These are phyloP conservation scores for Lepetodrilus schrolli DNA, from an alignment of 2,888 invertebrate species.

Conservation along the genomic window DNA sequence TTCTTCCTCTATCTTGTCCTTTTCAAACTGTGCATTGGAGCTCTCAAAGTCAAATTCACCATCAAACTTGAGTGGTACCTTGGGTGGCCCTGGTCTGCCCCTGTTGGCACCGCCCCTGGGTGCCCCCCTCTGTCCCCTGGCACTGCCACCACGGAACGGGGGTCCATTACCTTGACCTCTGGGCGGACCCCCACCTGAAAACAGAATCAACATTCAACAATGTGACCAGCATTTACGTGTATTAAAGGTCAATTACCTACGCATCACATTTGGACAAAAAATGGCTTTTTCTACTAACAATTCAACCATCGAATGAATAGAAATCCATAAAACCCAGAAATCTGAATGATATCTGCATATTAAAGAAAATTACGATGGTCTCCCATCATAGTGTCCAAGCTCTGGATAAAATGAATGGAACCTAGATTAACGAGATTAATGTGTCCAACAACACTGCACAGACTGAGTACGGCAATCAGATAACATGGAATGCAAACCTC, in stretches of 20 bases:
- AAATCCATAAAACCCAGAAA: too few relatives aligned
- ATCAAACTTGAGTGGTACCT: constrained; percentile 86
- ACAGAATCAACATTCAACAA: too few relatives aligned
- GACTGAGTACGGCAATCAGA: background rate
- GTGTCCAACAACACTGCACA: background rate
- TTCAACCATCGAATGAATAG: too few relatives aligned
- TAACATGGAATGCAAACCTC: background rate
- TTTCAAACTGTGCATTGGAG: constrained; percentile 96
- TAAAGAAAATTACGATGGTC: too few relatives aligned
- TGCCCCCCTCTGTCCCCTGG: constrained; percentile 50
- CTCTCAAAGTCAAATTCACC: constrained; percentile 99
- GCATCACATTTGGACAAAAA: too few relatives aligned
- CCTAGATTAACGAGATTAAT: background rate
- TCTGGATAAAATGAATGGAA: background rate
- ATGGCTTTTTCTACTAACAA: too few relatives aligned
- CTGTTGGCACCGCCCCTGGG: constrained; percentile 46
- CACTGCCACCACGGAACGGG: constrained; percentile 24
- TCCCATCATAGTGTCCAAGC: background rate
- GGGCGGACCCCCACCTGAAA: constrained; percentile 19
- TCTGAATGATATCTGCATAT: too few relatives aligned
- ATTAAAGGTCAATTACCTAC: too few relatives aligned
- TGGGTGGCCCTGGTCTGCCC: constrained; percentile 44
- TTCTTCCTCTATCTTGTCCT: constrained; percentile 84
- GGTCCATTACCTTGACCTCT: background rate
- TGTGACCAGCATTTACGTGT: too few relatives aligned